Percentiles rank a stretch among this genome's conserved stretches.
Conservation (phyloP, 1,140 invertebrate species). For the Drosophila orosa region DNA sequence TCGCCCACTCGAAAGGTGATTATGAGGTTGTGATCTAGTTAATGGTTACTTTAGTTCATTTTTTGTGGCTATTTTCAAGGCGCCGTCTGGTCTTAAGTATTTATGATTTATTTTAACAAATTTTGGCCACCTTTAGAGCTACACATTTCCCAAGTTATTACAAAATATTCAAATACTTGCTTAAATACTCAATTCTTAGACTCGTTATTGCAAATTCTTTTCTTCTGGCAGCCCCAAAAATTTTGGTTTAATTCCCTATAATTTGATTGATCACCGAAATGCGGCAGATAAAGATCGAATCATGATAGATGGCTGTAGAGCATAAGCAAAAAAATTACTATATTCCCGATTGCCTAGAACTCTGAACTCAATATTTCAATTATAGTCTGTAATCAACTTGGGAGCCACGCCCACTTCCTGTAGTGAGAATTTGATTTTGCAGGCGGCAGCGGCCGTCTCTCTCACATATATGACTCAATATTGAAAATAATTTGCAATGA, state of each 20-base stretch:
- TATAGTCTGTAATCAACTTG: constrained; percentile 38
- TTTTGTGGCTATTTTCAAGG: not conserved
- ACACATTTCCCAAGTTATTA: not conserved
- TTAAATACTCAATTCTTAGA: not conserved
- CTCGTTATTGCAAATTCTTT: constrained; percentile 21
- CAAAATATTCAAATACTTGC: not conserved
- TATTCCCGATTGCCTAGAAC: constrained; percentile 49
- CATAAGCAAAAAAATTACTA: constrained; percentile 25
- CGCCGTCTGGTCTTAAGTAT: not conserved
- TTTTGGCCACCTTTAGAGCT: not conserved
- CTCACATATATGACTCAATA: constrained; percentile 67
- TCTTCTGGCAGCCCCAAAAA: not conserved
- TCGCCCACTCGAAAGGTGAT: constrained; percentile 13
- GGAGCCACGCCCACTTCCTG: constrained; percentile 61
- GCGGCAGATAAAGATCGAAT: constrained; percentile 23
- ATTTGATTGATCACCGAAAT: constrained; percentile 31
- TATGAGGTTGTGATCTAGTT: not conserved
- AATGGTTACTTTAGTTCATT: not conserved
- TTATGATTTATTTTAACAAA: not conserved
- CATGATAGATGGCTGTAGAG: constrained; percentile 8
- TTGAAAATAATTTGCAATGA: constrained; percentile 74
- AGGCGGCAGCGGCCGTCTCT: not conserved
- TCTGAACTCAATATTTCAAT: constrained; percentile 54
- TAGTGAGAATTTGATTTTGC: constrained; percentile 34
- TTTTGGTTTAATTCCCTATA: constrained; percentile 28